Evolutionary conservation across 2,888 invertebrate genomes (phyloP).

Genomic region (Oscheius onirici): DNA sequence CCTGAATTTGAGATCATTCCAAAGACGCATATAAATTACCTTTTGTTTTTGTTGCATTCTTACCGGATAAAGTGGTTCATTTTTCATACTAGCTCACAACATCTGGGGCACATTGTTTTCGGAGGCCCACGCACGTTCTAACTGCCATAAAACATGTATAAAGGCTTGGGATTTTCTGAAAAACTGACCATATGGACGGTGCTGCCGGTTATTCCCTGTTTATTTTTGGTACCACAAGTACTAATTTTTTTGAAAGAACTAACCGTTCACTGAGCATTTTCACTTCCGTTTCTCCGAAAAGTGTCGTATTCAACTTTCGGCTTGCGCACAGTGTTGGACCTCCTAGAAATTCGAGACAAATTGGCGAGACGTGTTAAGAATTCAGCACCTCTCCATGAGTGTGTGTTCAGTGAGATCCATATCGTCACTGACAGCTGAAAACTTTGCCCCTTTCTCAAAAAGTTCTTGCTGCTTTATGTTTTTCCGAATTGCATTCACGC

Average conservation of each 20-base stretch:
- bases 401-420: conserved; percentile 12
- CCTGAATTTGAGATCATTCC: neutral
- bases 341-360: conserved; percentile 26
- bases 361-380: conserved; percentile 16
- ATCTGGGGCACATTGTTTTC: conserved; percentile 29
- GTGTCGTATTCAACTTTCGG: neutral
- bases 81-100: conserved; percentile 21
- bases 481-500: neutral
- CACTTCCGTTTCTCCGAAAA: neutral
- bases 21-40: neutral
- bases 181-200: too few relatives aligned
- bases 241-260: too few relatives aligned
- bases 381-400: conserved; percentile 16
- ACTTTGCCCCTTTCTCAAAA: neutral
- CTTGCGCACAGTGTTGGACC: conserved; percentile 3
- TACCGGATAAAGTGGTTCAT: conserved; percentile 8
- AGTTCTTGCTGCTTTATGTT: too few relatives aligned
- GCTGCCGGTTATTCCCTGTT: too few relatives aligned
- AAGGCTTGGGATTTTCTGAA: neutral
- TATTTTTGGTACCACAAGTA: too few relatives aligned
- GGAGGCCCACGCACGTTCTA: conserved; percentile 21
- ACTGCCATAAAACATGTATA: conserved; percentile 8
- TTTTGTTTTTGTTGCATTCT: neutral
- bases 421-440: conserved; percentile 15
- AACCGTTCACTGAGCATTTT: too few relatives aligned